These are phyloP conservation scores for Lerista edwardsae DNA, from an alignment of 2,797 vertebrate species.

Conservation along the genomic window DNA sequence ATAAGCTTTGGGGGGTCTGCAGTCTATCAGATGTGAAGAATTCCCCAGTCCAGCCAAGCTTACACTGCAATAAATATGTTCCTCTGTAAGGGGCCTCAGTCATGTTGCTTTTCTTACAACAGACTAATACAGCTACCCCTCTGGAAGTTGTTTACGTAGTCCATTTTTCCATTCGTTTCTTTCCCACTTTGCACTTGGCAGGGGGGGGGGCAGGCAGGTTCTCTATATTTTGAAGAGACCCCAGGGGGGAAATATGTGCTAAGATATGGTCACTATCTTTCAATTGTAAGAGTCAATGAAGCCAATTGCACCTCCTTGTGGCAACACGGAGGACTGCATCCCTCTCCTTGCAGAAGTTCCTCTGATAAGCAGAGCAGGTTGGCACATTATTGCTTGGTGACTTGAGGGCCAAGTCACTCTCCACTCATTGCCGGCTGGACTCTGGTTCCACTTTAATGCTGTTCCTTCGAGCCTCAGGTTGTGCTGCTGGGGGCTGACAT, in stretches of 20 bases:
- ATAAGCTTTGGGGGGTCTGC: no score
- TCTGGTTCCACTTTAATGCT: slow-evolving; percentile 87
- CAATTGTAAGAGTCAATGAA: not conserved
- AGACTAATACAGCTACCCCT: no score
- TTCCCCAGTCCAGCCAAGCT: no score
- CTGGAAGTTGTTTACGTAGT: not conserved
- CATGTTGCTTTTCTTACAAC: no score
- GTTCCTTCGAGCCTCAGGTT: slow-evolving; percentile 82
- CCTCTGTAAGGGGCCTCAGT: no score
- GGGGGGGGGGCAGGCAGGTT: slow-evolving; percentile 16
- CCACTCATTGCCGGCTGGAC: slow-evolving; percentile 72
- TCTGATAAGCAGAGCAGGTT: slow-evolving; percentile 36
- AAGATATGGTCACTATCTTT: slow-evolving; percentile 1
- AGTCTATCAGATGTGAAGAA: no score
- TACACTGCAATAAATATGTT: no score
- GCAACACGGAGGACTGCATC: not conserved
- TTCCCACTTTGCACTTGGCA: not conserved
- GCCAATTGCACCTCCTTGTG: slow-evolving; percentile 1
- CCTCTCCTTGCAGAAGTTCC: not conserved
- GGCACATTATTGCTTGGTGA: slow-evolving; percentile 61
- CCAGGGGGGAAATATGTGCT: not conserved
- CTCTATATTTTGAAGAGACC: slow-evolving; percentile 5
- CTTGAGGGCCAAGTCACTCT: slow-evolving; percentile 46
- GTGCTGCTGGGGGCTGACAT: slow-evolving; percentile 65
- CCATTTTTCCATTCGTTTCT: not conserved